Evolutionary conservation across 2,113 vertebrate genomes (phyloP).

Genomic region (Bombycilla garrulus): DNA sequence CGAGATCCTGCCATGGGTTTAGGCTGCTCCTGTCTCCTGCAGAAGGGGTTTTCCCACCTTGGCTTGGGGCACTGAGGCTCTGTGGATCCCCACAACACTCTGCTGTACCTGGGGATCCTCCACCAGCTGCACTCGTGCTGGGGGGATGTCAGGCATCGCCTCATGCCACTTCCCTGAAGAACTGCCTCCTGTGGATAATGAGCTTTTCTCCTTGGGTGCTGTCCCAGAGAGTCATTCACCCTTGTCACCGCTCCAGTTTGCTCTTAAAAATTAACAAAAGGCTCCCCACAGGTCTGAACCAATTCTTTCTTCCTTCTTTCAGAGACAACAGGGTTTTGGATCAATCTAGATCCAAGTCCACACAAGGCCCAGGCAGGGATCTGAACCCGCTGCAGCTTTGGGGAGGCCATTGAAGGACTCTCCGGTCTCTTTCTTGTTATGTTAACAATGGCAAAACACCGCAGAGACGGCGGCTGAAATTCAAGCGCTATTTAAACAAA

Average conservation of each 20-base stretch:
- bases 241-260: neutral
- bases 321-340: neutral
- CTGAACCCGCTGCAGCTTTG: neutral
- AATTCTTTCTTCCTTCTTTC: neutral
- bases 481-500: constrained; percentile 45
- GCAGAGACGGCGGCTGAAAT: constrained; percentile 11
- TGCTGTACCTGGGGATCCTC: neutral
- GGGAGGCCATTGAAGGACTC: neutral
- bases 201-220: neutral
- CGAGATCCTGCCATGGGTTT: neutral
- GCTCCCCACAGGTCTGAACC: neutral
- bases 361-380: neutral
- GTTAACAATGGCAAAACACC: constrained; percentile 36
- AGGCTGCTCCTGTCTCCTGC: neutral
- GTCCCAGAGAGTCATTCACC: neutral
- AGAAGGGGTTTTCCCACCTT: neutral
- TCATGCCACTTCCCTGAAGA: neutral
- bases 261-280: neutral
- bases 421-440: constrained; percentile 14
- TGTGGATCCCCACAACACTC: neutral
- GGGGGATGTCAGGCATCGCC: neutral
- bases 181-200: neutral
- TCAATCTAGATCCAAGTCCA: neutral
- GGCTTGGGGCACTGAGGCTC: neutral
- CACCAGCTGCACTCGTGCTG: neutral